These are phyloP conservation scores for Apamea epomidion DNA, from an alignment of 2,888 invertebrate species.

Conservation along the genomic window DNA sequence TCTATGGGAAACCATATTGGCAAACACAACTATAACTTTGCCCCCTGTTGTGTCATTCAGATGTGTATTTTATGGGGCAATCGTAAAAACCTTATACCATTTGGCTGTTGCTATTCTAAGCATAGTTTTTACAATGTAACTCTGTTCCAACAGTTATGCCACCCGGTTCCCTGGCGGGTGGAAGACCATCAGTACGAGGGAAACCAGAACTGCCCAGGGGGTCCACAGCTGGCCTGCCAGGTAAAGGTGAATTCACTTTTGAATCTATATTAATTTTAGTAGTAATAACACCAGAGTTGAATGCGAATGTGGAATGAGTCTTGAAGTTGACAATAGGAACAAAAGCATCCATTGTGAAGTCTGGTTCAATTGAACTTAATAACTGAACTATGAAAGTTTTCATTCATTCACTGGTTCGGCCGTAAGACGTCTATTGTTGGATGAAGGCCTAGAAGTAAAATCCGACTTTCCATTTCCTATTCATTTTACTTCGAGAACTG, in stretches of 20 bases:
- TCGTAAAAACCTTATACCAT: conserved; percentile 15
- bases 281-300: conserved; percentile 3
- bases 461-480: not conserved
- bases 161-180: conserved; percentile 81
- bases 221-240: conserved; percentile 85
- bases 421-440: conserved; percentile 29
- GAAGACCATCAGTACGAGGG: conserved; percentile 86
- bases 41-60: not conserved
- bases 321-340: conserved; percentile 32
- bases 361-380: conserved; percentile 31
- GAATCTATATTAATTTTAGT: conserved; percentile 19
- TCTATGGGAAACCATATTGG: not conserved
- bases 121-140: conserved; percentile 2
- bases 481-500: not conserved
- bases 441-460: conserved; percentile 30
- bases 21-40: not conserved
- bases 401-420: conserved; percentile 30
- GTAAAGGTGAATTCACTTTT: conserved; percentile 67
- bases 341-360: conserved; percentile 45
- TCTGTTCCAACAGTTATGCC: conserved; percentile 73
- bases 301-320: conserved; percentile 16
- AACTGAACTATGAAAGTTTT: conserved; percentile 31
- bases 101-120: not conserved
- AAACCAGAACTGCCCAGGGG: conserved; percentile 86
- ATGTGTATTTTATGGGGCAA: conserved; percentile 10